Evolutionary conservation across 2,113 vertebrate species (phyloP).

Genomic region (Bubo bubo): DNA sequence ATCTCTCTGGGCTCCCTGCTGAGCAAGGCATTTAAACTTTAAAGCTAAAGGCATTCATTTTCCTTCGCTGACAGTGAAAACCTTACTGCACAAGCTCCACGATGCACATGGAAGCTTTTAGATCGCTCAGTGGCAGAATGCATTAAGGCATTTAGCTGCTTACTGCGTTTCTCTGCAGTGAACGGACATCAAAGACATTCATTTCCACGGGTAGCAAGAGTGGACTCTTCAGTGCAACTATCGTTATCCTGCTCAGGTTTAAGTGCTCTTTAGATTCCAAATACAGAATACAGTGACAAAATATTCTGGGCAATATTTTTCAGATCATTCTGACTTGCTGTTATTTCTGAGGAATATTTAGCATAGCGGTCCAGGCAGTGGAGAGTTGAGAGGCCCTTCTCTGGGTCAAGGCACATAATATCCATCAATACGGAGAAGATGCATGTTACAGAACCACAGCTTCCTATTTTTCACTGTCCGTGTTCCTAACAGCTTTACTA

Average conservation of each 20-base stretch:
- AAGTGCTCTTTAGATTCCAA: constrained; percentile 36
- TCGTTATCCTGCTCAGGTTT: background rate
- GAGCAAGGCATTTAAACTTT: constrained; percentile 77
- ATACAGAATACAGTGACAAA: background rate
- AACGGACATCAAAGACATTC: constrained; percentile 57
- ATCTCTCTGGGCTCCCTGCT: constrained; percentile 73
- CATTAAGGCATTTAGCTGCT: constrained; percentile 57
- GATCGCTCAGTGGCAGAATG: constrained; percentile 44
- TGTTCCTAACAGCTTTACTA: background rate
- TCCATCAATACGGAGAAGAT: background rate
- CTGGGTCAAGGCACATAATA: background rate
- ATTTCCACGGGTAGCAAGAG: constrained; percentile 33
- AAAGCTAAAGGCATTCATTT: constrained; percentile 74
- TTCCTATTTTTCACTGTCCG: background rate
- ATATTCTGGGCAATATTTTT: background rate
- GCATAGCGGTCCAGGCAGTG: background rate
- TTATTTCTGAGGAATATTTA: background rate
- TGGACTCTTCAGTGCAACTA: constrained; percentile 19
- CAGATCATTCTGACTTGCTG: background rate
- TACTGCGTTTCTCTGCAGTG: constrained; percentile 37
- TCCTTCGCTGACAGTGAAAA: constrained; percentile 56
- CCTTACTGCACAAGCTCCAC: constrained; percentile 7
- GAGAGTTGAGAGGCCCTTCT: background rate
- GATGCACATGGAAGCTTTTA: constrained; percentile 40
- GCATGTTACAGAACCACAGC: background rate